Percentiles rank a stretch among this genome's conserved stretches.
Evolutionary conservation across 92 coral and sea anemone genomes (phyloP).

Genomic region (Epizoanthus scotinus): DNA sequence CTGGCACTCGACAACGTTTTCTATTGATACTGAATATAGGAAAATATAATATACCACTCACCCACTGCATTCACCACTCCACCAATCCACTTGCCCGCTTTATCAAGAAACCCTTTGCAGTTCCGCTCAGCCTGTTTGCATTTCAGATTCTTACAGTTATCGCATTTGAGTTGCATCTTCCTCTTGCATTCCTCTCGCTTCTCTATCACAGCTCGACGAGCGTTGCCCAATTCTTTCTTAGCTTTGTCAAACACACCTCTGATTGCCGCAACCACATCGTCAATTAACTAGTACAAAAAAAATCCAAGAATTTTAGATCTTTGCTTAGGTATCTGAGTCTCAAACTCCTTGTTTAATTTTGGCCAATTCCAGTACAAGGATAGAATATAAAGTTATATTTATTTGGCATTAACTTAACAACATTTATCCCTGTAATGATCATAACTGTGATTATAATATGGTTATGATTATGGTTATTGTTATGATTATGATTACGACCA

Average conservation of each 20-base stretch:
- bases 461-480: too few relatives aligned
- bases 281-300: slow-evolving; percentile 63
- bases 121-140: slow-evolving; percentile 82
- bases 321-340: too few relatives aligned
- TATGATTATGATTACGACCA: too few relatives aligned
- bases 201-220: slow-evolving; percentile 70
- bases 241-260: slow-evolving; percentile 91
- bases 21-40: not conserved
- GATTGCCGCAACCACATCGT: slow-evolving; percentile 85
- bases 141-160: slow-evolving; percentile 74
- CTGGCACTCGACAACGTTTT: too few relatives aligned
- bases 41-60: slow-evolving; percentile 9
- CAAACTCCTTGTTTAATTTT: too few relatives aligned
- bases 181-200: slow-evolving; percentile 88
- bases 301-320: not conserved
- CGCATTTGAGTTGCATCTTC: slow-evolving; percentile 91
- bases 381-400: too few relatives aligned
- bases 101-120: slow-evolving; percentile 90
- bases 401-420: too few relatives aligned
- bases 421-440: too few relatives aligned
- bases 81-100: slow-evolving; percentile 93
- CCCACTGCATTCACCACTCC: slow-evolving; percentile 86
- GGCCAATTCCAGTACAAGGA: too few relatives aligned
- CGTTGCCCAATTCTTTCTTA: slow-evolving; percentile 70
- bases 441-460: too few relatives aligned